Percentiles rank a stretch among this genome's conserved stretches.
Conservation (phyloP, 2,113 vertebrate species). For the zebrafish (Danio rerio) region GRCz12tu NC_133195.1:27316501-27317000, state of each 20-base stretch:
- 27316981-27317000: too few species aligned
- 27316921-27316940: too few species aligned
- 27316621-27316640: constrained; percentile 9
- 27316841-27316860: background rate
- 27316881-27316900: too few species aligned
- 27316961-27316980: too few species aligned
- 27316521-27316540: constrained; percentile 15
- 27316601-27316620: constrained; percentile 20
- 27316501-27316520: background rate
- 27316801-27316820: constrained; percentile 41
- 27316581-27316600: constrained; percentile 43
- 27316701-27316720: constrained; percentile 71
- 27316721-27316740: constrained; percentile 54
- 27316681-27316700: constrained; percentile 59
- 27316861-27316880: background rate
- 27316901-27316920: too few species aligned
- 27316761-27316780: constrained; percentile 65
- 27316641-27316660: constrained; percentile 38
- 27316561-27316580: constrained; percentile 22
- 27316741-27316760: constrained; percentile 67
- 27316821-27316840: background rate
- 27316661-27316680: constrained; percentile 67
- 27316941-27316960: too few species aligned
- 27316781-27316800: constrained; percentile 63
- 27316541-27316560: background rate